A percentile compares a stretch with the other conserved stretches of the same genome.
Conservation (phyloP, 2,888 invertebrate species). For the Xylophagus ater region DNA sequence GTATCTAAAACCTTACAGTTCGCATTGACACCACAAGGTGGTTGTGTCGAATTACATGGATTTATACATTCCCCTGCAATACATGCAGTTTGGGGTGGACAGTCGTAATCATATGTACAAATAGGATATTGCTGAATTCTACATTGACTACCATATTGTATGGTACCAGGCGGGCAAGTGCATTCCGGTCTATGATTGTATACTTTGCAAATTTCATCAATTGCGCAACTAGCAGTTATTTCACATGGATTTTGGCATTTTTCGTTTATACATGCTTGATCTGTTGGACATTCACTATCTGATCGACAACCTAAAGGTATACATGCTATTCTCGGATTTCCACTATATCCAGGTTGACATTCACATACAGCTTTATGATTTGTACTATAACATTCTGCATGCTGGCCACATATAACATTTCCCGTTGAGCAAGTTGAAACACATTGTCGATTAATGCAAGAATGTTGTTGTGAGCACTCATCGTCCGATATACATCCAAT, state of each 20-base stretch:
- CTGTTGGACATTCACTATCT: constrained; percentile 69
- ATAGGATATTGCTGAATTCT: constrained; percentile 45
- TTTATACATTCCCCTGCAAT: constrained; percentile 71
- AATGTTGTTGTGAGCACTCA: constrained; percentile 71
- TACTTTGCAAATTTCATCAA: constrained; percentile 62
- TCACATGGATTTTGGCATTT: constrained; percentile 70
- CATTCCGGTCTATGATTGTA: constrained; percentile 69
- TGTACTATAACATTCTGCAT: constrained; percentile 67
- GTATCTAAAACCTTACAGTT: constrained; percentile 71
- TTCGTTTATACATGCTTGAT: constrained; percentile 69
- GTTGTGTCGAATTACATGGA: constrained; percentile 61
- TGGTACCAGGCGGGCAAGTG: constrained; percentile 65
- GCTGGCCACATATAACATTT: constrained; percentile 58
- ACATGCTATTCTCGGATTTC: constrained; percentile 70
- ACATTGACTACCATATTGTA: constrained; percentile 53
- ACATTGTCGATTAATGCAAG: constrained; percentile 74
- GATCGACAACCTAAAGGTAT: constrained; percentile 68
- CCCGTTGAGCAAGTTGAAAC: constrained; percentile 67
- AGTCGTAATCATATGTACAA: constrained; percentile 70
- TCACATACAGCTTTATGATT: constrained; percentile 75
- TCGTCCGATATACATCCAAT: constrained; percentile 61
- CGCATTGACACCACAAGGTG: constrained; percentile 73
- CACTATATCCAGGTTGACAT: constrained; percentile 68
- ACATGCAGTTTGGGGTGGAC: constrained; percentile 73
- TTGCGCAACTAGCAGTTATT: constrained; percentile 54